Evolutionary conservation across 2,888 invertebrate species (phyloP).

Genomic region (Pyralis farinalis): DNA sequence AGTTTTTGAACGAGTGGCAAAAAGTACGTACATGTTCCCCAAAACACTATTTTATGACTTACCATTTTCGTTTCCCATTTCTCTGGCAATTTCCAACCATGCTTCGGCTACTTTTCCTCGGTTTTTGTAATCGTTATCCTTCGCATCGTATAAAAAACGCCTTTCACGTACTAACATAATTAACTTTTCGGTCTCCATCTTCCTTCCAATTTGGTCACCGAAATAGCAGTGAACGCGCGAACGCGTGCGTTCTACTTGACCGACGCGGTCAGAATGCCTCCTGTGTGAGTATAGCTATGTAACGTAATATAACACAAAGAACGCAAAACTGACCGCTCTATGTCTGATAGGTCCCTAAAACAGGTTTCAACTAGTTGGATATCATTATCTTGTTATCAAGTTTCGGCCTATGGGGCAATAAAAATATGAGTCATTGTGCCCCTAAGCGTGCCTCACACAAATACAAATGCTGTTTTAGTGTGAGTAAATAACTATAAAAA

Average conservation of each 20-base stretch:
- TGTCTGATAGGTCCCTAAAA: slow-evolving; percentile 15
- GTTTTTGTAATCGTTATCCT: slow-evolving; percentile 18
- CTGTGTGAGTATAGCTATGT: slow-evolving; percentile 4
- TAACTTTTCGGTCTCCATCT: slow-evolving; percentile 1
- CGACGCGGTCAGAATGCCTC: slow-evolving; percentile 9
- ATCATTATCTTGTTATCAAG: too few species aligned
- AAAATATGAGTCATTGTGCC: too few species aligned
- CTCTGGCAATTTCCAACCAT: slow-evolving; percentile 15
- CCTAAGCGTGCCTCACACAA: too few species aligned
- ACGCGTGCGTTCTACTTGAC: slow-evolving; percentile 8
- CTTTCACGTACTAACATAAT: slow-evolving; percentile 7
- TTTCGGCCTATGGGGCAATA: too few species aligned
- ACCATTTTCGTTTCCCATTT: slow-evolving; percentile 9
- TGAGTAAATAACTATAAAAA: too few species aligned
- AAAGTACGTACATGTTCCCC: neutral
- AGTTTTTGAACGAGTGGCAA: slow-evolving; percentile 5
- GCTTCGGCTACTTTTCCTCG: slow-evolving; percentile 14
- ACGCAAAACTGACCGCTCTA: slow-evolving; percentile 14
- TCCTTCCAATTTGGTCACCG: neutral
- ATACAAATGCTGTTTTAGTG: slow-evolving; percentile 1
- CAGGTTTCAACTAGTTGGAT: too few species aligned
- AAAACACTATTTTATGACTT: slow-evolving; percentile 6
- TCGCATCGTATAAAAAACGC: slow-evolving; percentile 16
- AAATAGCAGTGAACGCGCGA: slow-evolving; percentile 6
- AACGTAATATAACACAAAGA: neutral